Evolutionary conservation across 2,113 vertebrate genomes (phyloP).

Genomic region (Bothrops jararaca): DNA sequence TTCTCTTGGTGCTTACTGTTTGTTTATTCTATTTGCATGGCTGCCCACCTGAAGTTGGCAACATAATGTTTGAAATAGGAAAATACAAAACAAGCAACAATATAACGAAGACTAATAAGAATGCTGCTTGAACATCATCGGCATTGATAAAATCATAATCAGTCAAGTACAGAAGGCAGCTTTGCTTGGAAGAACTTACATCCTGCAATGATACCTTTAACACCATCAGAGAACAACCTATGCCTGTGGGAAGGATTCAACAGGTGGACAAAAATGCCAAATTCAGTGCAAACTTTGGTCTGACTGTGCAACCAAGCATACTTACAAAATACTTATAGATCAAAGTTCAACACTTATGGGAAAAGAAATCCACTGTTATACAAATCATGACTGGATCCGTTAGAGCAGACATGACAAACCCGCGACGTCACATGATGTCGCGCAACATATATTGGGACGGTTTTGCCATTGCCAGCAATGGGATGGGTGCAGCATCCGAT

Average conservation of each 20-base stretch:
- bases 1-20: neutral
- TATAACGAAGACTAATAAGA: neutral
- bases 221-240: neutral
- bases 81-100: neutral
- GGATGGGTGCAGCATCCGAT: no score
- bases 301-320: neutral
- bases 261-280: neutral
- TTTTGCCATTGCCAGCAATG: no score
- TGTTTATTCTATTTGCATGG: neutral
- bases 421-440: no score
- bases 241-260: neutral
- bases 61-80: neutral
- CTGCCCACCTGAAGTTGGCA: neutral
- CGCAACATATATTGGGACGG: no score
- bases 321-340: neutral
- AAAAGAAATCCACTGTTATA: neutral
- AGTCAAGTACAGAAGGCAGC: neutral
- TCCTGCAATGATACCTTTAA: neutral
- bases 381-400: neutral
- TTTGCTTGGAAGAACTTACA: neutral
- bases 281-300: neutral
- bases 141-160: neutral
- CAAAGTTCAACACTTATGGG: neutral
- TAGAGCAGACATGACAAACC: neutral
- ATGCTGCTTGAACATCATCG: neutral